Conservation (phyloP, 1,140 invertebrate species). For the Megathymus violae region DNA sequence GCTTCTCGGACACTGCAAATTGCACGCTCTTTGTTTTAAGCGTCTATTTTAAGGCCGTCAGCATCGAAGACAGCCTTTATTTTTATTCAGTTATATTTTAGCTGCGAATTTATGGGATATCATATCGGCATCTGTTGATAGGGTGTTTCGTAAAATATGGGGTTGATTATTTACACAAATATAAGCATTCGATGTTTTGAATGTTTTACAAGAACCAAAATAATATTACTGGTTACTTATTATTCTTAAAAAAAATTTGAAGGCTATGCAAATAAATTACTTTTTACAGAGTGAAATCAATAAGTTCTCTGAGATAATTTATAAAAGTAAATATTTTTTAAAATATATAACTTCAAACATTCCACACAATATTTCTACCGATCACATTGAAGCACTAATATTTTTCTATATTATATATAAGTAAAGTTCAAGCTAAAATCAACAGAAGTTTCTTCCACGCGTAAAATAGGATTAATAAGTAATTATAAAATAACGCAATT, state of each 20-base stretch:
- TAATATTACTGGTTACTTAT: background rate
- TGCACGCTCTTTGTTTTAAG: slow-evolving; percentile 47
- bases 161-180: background rate
- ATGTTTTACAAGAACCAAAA: background rate
- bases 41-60: slow-evolving; percentile 47
- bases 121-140: slow-evolving; percentile 25
- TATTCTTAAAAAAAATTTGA: background rate
- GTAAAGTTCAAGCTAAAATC: too few species aligned
- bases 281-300: too few species aligned
- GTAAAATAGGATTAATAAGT: too few species aligned
- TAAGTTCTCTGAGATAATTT: too few species aligned
- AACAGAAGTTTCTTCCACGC: too few species aligned
- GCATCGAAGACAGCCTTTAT: slow-evolving; percentile 10
- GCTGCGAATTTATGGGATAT: slow-evolving; percentile 27
- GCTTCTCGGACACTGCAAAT: slow-evolving; percentile 42
- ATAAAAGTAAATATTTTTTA: too few species aligned
- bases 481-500: too few species aligned
- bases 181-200: background rate
- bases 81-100: slow-evolving; percentile 26
- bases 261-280: too few species aligned
- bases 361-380: too few species aligned
- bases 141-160: slow-evolving; percentile 4
- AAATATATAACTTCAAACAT: too few species aligned
- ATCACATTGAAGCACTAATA: too few species aligned
- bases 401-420: too few species aligned